phyloP scores from a whole-genome alignment of 2,797 vertebrate species.

The Leptodactylus fallax region DNA sequence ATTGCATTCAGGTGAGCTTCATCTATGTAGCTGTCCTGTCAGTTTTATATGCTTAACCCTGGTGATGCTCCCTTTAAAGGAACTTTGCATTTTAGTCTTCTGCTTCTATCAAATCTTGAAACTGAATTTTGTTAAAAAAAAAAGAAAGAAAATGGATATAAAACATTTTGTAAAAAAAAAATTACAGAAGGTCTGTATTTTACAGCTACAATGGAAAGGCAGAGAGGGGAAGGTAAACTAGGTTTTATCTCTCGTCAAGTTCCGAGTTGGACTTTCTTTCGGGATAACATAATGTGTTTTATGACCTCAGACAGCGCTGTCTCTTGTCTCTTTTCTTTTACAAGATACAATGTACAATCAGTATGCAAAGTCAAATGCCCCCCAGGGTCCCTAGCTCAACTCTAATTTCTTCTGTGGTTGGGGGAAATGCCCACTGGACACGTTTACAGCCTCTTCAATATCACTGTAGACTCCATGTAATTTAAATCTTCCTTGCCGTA shows the following conservation, averaged over 20 bases:
- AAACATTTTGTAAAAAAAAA: neutral
- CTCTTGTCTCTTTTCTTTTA: slow-evolving; percentile 55
- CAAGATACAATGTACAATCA: slow-evolving; percentile 61
- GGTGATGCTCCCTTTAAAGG: neutral
- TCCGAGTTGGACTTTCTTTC: slow-evolving; percentile 29
- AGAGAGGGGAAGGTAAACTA: neutral
- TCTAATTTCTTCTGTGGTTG: slow-evolving; percentile 60
- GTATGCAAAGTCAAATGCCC: slow-evolving; percentile 62
- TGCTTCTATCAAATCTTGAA: neutral
- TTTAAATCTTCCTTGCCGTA: slow-evolving; percentile 49
- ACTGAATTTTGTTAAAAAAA: neutral
- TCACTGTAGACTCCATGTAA: slow-evolving; percentile 51
- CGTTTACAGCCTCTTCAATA: slow-evolving; percentile 54
- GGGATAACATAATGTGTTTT: slow-evolving; percentile 53
- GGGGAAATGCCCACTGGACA: slow-evolving; percentile 61
- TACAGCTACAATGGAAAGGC: neutral
- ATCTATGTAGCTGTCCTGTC: too few species aligned
- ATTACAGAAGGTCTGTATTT: neutral
- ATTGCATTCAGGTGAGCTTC: too few species aligned
- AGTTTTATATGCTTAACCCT: neutral
- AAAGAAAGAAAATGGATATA: neutral
- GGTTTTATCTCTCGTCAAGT: slow-evolving; percentile 18
- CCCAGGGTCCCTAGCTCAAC: slow-evolving; percentile 57
- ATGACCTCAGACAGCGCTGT: slow-evolving; percentile 53
- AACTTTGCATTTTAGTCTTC: neutral